Base-by-base conservation (phyloP, 37 sponge, comb jelly and placozoan species). In the Tethya wilhelma region DNA sequence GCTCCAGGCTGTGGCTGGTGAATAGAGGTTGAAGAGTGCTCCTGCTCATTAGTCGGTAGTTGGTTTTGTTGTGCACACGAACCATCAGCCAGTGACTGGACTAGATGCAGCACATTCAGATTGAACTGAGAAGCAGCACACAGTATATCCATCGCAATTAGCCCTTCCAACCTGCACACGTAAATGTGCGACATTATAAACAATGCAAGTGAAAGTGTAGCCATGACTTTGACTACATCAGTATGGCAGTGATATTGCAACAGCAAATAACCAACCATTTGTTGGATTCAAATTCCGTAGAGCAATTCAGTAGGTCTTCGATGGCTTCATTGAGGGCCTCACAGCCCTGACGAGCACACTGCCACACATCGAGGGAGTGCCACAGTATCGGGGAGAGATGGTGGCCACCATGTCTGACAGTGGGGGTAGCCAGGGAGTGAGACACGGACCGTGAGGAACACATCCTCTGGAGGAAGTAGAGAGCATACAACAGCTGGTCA, bases 351-450 rank as follows among this genome's bases (percentile, higher is more conserved):
- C 60, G 39, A 19, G 37, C 23, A 53, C 74, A 74, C 77, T 87
- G 58, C 93, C 88, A 87, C 23, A 84, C 44, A 31, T 92, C 93
- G 40, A 92, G 85, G n/a, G 93, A 44, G 42, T 92, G 89, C 93
- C 93, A 87, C 44, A 92, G 85, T 14, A 84, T 40, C 0, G 88
- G 72, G 37, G 76, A 56, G 2, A 84, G 59, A 25, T 63, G n/a
- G 56, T 14, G n/a, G 1, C 59, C 67, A 53, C 37, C 39, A 41
- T 73, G 74, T 12, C 59, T 33, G 9, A 6, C 32, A 43, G 2
- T 45, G 41, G 55, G 34, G 49, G 22, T 30, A n/a, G n/a, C n/a
- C n/a, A n/a, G n/a, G n/a, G n/a, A n/a, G n/a, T n/a, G n/a, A n/a
- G n/a, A n/a, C n/a, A n/a, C n/a, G n/a, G n/a, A n/a, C n/a, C n/a